Evolutionary conservation across 1,140 invertebrate genomes (phyloP).

Genomic region (Hypothenemus hampei): DNA sequence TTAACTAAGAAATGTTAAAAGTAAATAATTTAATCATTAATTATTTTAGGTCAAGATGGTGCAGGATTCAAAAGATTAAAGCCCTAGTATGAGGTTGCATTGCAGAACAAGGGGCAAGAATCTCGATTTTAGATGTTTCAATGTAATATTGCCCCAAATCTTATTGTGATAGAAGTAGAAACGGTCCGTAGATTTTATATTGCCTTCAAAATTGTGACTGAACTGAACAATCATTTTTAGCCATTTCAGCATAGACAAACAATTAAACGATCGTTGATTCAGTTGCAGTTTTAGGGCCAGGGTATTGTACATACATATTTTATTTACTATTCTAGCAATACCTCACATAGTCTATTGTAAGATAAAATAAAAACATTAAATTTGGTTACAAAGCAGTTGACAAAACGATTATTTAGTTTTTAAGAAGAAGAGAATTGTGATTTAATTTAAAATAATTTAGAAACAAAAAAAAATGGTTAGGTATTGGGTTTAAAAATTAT

Average conservation of each 20-base stretch:
- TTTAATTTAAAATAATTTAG: slow-evolving; percentile 16
- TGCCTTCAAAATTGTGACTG: slow-evolving; percentile 12
- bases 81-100: slow-evolving; percentile 44
- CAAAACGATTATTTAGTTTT: background rate
- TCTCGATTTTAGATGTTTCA: slow-evolving; percentile 33
- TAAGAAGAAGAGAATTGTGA: slow-evolving; percentile 20
- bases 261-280: no score
- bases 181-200: slow-evolving; percentile 13
- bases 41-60: slow-evolving; percentile 56
- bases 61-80: slow-evolving; percentile 70
- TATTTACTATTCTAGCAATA: slow-evolving; percentile 26
- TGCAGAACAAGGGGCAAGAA: slow-evolving; percentile 26
- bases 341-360: slow-evolving; percentile 15
- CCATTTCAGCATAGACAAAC: no score
- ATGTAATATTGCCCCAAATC: background rate
- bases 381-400: background rate
- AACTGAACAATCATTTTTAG: background rate
- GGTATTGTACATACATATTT: slow-evolving; percentile 30
- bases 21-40: background rate
- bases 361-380: no score
- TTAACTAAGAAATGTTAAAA: background rate
- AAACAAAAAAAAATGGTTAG: slow-evolving; percentile 1
- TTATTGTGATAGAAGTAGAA: slow-evolving; percentile 20
- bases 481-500: background rate
- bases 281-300: slow-evolving; percentile 20